Evolutionary conservation across 2,888 invertebrate species (phyloP).

Genomic region (Noctua comes): DNA sequence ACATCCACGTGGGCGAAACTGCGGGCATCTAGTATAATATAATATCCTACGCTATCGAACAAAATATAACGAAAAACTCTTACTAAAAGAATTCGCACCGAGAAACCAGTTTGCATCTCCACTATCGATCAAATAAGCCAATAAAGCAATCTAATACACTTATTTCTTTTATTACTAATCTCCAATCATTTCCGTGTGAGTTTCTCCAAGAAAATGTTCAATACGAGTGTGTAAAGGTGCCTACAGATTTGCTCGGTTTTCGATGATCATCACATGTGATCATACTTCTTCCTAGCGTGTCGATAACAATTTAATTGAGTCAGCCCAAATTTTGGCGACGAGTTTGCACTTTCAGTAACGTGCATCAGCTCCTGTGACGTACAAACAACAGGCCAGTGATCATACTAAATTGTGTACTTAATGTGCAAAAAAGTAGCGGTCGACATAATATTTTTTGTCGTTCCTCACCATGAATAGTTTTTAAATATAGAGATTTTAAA

Average conservation of each 20-base stretch:
- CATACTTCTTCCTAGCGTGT: too few relatives aligned
- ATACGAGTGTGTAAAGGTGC: slow-evolving; percentile 8
- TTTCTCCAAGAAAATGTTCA: slow-evolving; percentile 56
- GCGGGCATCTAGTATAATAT: too few relatives aligned
- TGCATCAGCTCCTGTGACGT: too few relatives aligned
- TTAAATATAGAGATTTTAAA: too few relatives aligned
- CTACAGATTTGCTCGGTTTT: not conserved
- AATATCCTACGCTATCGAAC: not conserved
- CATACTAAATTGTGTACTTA: not conserved
- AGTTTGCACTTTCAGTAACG: too few relatives aligned
- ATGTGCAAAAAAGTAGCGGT: not conserved
- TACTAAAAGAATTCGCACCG: not conserved
- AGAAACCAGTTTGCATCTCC: not conserved
- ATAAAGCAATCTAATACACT: slow-evolving; percentile 25
- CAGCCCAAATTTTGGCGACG: too few relatives aligned
- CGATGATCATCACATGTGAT: too few relatives aligned
- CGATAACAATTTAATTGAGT: too few relatives aligned
- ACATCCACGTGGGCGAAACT: too few relatives aligned
- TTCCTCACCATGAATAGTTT: too few relatives aligned
- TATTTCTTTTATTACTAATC: slow-evolving; percentile 45
- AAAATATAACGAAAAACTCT: not conserved
- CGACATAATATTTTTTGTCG: too few relatives aligned
- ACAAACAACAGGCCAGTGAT: not conserved
- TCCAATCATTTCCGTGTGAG: slow-evolving; percentile 45
- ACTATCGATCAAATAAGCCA: not conserved